Conservation (phyloP, 2,113 vertebrate species). For the Rhynchomys soricoides region DNA sequence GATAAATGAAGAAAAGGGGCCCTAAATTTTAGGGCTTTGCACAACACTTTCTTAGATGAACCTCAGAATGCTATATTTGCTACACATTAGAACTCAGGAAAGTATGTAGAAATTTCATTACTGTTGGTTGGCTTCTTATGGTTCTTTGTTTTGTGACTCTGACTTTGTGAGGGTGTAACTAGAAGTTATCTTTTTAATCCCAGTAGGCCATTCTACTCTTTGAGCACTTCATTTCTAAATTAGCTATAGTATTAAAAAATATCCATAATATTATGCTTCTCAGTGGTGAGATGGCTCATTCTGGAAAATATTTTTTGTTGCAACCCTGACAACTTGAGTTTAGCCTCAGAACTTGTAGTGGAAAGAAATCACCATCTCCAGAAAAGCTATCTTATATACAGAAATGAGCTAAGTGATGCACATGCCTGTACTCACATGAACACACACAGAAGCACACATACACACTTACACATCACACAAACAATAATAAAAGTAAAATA, state of each 20-base stretch:
- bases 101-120: background rate
- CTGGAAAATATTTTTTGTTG: background rate
- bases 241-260: background rate
- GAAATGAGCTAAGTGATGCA: background rate
- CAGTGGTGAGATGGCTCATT: too few relatives aligned
- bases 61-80: background rate
- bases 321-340: background rate
- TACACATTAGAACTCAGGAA: background rate
- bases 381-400: background rate
- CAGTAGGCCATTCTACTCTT: too few relatives aligned
- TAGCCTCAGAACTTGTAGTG: background rate
- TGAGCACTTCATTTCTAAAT: background rate
- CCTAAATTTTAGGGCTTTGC: background rate
- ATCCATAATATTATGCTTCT: background rate
- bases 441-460: background rate
- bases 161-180: background rate
- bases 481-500: background rate
- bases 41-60: background rate
- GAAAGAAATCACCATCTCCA: background rate
- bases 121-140: background rate
- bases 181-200: background rate
- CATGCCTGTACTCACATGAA: too few relatives aligned
- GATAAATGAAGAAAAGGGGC: background rate
- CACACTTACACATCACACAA: background rate
- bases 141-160: background rate